These are phyloP conservation scores for Heliconius nattereri DNA, from an alignment of 1,140 invertebrate species.

Conservation along the genomic window DNA sequence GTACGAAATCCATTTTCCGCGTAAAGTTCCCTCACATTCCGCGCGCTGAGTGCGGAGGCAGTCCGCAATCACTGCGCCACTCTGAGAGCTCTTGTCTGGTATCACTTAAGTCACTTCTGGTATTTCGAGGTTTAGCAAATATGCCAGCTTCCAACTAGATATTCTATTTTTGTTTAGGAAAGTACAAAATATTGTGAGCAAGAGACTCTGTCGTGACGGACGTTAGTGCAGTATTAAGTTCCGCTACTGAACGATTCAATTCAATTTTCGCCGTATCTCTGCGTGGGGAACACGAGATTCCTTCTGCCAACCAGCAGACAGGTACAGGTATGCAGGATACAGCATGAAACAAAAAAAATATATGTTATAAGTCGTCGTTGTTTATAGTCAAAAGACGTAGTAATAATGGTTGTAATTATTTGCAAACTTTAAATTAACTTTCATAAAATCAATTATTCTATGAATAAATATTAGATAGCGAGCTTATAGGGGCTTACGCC, in stretches of 20 bases:
- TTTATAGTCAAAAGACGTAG: no score
- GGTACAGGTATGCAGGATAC: no score
- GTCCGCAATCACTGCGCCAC: neutral
- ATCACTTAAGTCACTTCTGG: constrained; percentile 21
- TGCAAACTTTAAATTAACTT: neutral
- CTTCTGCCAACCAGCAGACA: no score
- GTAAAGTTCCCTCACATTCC: neutral
- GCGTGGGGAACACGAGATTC: no score
- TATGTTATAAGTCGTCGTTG: no score
- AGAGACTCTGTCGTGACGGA: no score
- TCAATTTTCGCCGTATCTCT: no score
- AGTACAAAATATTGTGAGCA: neutral
- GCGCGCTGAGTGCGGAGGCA: neutral
- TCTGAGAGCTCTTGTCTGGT: constrained; percentile 14
- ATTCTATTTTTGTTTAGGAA: neutral
- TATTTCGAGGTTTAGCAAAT: constrained; percentile 16
- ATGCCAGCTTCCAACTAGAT: neutral
- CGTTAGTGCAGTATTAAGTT: no score
- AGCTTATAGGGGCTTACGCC: neutral
- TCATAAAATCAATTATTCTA: neutral
- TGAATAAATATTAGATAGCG: neutral
- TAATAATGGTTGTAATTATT: neutral
- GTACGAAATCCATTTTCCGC: neutral
- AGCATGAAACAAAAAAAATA: no score
- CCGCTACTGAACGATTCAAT: no score